Conservation (phyloP, 2,113 vertebrate genomes). For the Chaetops frenatus region DNA sequence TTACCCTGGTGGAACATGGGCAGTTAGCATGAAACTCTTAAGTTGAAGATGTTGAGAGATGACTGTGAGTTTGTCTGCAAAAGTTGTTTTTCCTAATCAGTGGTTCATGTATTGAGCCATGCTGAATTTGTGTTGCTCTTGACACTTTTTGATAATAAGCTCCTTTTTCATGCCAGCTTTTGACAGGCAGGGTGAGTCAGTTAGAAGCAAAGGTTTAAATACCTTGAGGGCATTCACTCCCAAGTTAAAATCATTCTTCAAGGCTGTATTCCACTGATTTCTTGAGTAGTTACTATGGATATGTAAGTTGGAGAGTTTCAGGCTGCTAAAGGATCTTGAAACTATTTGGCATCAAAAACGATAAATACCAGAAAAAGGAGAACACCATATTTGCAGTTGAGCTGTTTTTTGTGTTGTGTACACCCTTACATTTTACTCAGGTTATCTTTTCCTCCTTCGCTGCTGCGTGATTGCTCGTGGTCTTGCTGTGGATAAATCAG, state of each 20-base stretch:
- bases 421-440: neutral
- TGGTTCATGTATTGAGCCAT: neutral
- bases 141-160: neutral
- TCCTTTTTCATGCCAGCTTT: neutral
- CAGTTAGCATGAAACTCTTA: neutral
- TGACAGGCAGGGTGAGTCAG: neutral
- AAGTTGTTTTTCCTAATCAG: neutral
- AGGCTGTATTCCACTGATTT: neutral
- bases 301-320: neutral
- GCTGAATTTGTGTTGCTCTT: neutral
- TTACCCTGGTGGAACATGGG: neutral
- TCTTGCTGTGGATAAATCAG: neutral
- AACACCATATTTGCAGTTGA: fast-evolving
- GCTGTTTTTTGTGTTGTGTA: neutral
- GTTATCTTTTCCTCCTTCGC: neutral
- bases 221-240: neutral
- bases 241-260: neutral
- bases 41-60: neutral
- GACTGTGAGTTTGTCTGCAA: neutral
- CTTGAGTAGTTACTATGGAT: neutral
- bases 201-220: neutral
- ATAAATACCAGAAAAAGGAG: neutral
- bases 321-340: neutral
- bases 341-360: neutral
- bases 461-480: neutral